These are phyloP conservation scores for Scatophagus argus DNA, from an alignment of 2,113 vertebrate genomes.

Conservation along the genomic window DNA sequence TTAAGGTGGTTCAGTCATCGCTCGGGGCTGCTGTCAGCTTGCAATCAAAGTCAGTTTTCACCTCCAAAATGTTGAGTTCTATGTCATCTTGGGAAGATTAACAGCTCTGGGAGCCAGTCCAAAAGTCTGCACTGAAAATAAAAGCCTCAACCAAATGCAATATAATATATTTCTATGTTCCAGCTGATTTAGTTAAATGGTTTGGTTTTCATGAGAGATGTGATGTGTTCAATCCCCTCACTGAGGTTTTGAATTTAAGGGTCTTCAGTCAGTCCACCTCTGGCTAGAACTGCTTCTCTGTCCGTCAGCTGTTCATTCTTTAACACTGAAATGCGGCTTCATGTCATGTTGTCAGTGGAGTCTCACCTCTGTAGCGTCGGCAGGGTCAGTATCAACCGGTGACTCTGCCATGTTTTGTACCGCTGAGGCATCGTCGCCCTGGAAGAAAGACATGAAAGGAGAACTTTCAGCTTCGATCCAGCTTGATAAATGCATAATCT, in stretches of 20 bases:
- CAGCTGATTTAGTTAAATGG: too few species aligned
- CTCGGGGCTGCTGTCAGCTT: conserved; percentile 13
- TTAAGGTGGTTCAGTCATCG: conserved; percentile 28
- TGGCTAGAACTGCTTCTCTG: too few species aligned
- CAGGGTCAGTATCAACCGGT: conserved; percentile 60
- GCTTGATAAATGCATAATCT: background rate
- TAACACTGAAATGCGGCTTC: background rate
- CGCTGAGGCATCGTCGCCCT: conserved; percentile 62
- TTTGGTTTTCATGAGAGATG: too few species aligned
- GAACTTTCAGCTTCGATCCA: background rate
- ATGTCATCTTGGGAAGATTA: background rate
- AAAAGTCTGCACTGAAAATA: background rate
- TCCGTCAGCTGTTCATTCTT: background rate
- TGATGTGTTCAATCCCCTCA: too few species aligned
- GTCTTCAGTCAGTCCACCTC: too few species aligned
- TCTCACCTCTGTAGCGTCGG: conserved; percentile 69
- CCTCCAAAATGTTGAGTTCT: background rate
- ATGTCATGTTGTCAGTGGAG: too few species aligned
- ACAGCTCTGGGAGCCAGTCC: background rate
- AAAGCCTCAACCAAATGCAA: background rate
- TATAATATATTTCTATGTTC: background rate
- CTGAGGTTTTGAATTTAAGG: too few species aligned
- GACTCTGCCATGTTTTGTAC: conserved; percentile 62
- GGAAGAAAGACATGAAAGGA: background rate
- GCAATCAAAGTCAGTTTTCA: background rate